A percentile compares a stretch with the other conserved stretches of the same genome.
These are phyloP conservation scores for Phorcus lineatus DNA, from an alignment of 2,888 invertebrate species.

Conservation along the genomic window DNA sequence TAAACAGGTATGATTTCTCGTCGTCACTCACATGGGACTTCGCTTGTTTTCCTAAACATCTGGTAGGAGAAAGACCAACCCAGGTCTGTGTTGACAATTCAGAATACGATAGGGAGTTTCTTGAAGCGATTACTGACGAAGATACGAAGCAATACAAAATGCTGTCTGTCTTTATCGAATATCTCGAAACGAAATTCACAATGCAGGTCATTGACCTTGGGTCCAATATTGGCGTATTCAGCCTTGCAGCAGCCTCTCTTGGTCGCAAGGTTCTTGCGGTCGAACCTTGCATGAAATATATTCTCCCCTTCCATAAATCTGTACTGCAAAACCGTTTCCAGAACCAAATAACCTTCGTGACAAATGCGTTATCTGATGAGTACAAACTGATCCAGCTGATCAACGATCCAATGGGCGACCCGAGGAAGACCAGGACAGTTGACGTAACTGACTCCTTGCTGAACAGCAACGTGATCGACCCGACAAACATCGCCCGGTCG, in stretches of 20 bases:
- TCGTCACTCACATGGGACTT: neutral
- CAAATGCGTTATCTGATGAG: slow-evolving; percentile 42
- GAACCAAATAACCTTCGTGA: slow-evolving; percentile 33
- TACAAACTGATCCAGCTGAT: slow-evolving; percentile 23
- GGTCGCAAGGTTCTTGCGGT: slow-evolving; percentile 41
- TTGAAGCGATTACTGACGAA: neutral
- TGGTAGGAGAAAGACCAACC: neutral
- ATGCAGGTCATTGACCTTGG: slow-evolving; percentile 42
- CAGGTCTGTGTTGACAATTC: slow-evolving; percentile 24
- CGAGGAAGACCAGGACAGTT: neutral
- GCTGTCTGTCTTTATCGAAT: neutral
- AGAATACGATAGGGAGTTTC: neutral
- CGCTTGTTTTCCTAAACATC: neutral
- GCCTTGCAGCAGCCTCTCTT: slow-evolving; percentile 36
- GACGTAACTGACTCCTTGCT: neutral
- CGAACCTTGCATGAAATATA: slow-evolving; percentile 38
- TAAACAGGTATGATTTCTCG: neutral
- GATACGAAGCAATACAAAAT: slow-evolving; percentile 4
- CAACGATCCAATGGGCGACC: slow-evolving; percentile 2
- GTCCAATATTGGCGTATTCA: slow-evolving; percentile 42
- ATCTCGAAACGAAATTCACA: neutral
- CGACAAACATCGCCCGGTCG: slow-evolving; percentile 28
- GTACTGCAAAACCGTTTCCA: slow-evolving; percentile 34
- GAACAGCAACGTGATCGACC: neutral
- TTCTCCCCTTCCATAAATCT: slow-evolving; percentile 38